Base-by-base conservation (phyloP, 2,888 invertebrate genomes). In the Isoperla grammatica region DNA sequence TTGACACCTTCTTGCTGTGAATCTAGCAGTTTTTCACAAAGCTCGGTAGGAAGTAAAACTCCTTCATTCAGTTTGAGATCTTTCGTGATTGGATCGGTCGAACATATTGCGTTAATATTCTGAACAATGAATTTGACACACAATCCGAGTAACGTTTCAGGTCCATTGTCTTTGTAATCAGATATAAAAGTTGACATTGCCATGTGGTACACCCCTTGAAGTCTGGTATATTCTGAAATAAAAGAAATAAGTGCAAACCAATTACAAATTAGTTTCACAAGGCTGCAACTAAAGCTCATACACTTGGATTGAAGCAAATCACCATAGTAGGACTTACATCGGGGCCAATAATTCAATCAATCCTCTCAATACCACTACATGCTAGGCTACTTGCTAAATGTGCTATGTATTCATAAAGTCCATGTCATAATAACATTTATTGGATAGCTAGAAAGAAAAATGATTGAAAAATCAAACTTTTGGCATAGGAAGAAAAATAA, bases 1-100 rank as follows among this genome's bases (percentile, higher is more conserved):
- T 78, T 74, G 67, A 68, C 77, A 66, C 62, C 23, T 64, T 76
- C 67, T 4, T 69, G 77, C 65, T 84, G 82, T 64, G 81, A 81
- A 39, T 78, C 74, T 12, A 89, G 73, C 60, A 89, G 75, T 67
- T 78, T 80, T 70, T 89, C 88, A 69, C 88, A 87, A 66, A 89
- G 81, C 72, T 87, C 88, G 55, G 80, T 79, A 0, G 88, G 88
- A 29, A 89, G 72, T 50, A 81, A 77, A 57, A 88, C 74, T 59
- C 83, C 84, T 61, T 83, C 79, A 65, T 76, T 78, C 9, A 88
- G 73, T 65, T 74, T 76, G 70, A 78, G 77, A 65, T 79, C 76
- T 58, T 71, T 76, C 42, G 69, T 70, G 50, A 68, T 67, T 11
- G 75, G 73, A 67, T 80, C 78, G 60, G 73, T 69, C 62, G 73